Evolutionary conservation across 2,797 vertebrate species (phyloP), one percentile per base, ranked within the genome.

Genomic region (Florisuga fusca): DNA sequence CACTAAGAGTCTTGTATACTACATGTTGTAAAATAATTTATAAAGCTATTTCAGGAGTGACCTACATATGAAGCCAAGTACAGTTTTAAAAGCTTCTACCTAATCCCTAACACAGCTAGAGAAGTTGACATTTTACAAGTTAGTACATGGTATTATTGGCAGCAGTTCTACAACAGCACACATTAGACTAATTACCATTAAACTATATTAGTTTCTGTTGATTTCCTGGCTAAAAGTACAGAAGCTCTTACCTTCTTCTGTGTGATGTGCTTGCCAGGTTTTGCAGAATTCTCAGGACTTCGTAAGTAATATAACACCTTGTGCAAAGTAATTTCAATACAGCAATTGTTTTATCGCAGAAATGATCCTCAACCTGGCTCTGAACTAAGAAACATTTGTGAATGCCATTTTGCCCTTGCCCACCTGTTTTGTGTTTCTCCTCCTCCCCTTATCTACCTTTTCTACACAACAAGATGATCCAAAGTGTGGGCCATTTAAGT

Each of bases 361-460:
- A 95, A 79, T 61, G 84, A 95, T 96, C 96, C 89, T 59, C 82
- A 79, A 6, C 54, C 84, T 94, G 96, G 93, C 95, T 97, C 96
- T 95, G 96, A 98, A 98, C 98, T 98, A 97, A 97, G 97, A 97
- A 98, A 98, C 97, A n/a, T 98, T 98, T 98, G 98, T 98, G 98
- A 98, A 97, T 97, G 97, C 95, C 97, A 98, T 97, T 97, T 98
- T 97, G 96, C 97, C 97, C 97, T 98, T 94, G 94, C 97, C 98
- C 98, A 98, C 98, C 98, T 98, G 98, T 98, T 98, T 98, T 97
- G 98, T 98, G 98, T 99, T 98, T 98, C 98, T 98, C 98, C 98
- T 98, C 98, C 98, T 98, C 96, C 97, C 96, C 97, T 97, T 96
- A 97, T 98, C 98, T 98, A 97, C 97, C 88, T 98, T 98, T 98